Evolutionary conservation across 2,113 vertebrate species (phyloP).

Genomic region (Alces alces): DNA sequence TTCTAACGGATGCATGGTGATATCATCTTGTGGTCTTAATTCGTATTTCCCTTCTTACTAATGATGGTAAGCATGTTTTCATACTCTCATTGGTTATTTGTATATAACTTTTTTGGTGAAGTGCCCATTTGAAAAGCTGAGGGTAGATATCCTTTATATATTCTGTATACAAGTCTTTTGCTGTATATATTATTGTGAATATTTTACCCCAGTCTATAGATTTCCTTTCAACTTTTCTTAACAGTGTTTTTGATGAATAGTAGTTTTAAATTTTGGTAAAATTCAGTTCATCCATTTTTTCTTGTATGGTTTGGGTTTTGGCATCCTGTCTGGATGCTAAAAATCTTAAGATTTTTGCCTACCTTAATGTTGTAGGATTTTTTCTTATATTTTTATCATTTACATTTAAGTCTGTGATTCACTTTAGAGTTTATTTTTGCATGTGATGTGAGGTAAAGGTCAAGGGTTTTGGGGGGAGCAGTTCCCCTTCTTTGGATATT

Average conservation of each 20-base stretch:
- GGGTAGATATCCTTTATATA: neutral
- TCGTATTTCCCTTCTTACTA: neutral
- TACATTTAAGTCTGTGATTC: neutral
- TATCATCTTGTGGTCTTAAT: neutral
- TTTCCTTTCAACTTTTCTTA: neutral
- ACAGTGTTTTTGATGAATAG: neutral
- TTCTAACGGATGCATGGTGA: neutral
- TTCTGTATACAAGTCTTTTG: neutral
- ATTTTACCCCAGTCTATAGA: neutral
- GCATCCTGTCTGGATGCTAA: neutral
- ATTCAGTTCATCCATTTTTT: neutral
- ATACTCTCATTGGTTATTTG: neutral
- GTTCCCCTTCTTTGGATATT: neutral
- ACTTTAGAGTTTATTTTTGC: neutral
- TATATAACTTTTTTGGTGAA: neutral
- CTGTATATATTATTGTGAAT: neutral
- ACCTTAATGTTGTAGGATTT: neutral
- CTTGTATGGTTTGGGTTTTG: neutral
- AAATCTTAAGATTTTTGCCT: neutral
- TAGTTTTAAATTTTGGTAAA: neutral
- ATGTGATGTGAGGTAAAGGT: neutral
- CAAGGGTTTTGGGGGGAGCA: neutral
- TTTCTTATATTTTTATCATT: neutral
- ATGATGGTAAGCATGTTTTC: neutral
- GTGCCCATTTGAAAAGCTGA: neutral